Base-by-base conservation (phyloP, 2,888 invertebrate genomes). In the Sinhomidia bicolor region DNA sequence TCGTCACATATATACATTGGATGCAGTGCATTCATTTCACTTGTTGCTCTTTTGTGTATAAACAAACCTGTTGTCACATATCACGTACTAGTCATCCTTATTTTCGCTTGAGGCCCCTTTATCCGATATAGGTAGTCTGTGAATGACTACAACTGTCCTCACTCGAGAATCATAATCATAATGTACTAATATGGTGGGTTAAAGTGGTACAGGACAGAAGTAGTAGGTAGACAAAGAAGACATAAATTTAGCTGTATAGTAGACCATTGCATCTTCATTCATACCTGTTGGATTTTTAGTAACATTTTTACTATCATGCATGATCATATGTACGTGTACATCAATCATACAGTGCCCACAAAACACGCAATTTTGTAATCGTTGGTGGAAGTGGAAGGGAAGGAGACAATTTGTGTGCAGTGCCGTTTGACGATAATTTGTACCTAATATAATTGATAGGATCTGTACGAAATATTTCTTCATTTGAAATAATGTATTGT, bases 1-100 rank as follows among this genome's bases (percentile, higher is more conserved):
- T 36, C 36, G 4, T n/a, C 26, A 3, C 60, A 60, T 6, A 60
- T 12, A 17, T 20, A 60, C 2, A 7, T 60, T 4, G 2, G 17
- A n/a, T n/a, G 5, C 14, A 4, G 26, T 65, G 26, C 1, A 29
- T 29, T 65, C 32, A 65, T 26, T 14, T 1, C 26, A n/a, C n/a
- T 65, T 26, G 1, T 44, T 14, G 12, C 17, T 0, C 1, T 65
- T 62, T 44, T 80, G 80, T 80, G 36, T 78, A 36, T 26, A 81
- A 81, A 26, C 81, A 81, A 81, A 81, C 81, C 47, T 68, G 82
- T 82, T 82, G 68, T 41, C 41, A 17, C n/a, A n/a, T 80, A 65
- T 80, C 80, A 80, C 65, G n/a, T 26, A 17, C 51, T 68, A 47
- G 0, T 1, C 29, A 29, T 26, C 12, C 5, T 12, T 62, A 41